Evolutionary conservation across 53 echinoderm and acorn worm genomes (phyloP).

Genomic region (Holothuria leucospilota): DNA sequence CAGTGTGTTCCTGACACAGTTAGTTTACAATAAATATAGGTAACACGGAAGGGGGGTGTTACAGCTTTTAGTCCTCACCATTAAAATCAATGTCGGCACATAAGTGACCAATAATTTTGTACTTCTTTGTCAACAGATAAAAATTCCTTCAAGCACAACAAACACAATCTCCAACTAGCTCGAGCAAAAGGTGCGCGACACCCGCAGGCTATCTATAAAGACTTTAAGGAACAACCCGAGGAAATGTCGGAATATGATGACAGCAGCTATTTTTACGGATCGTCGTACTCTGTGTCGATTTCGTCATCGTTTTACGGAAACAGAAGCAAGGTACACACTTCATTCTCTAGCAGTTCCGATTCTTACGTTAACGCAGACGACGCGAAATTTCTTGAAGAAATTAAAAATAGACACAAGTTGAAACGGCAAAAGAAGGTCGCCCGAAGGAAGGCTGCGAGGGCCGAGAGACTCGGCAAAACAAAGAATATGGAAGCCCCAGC

Average conservation of each 20-base stretch:
- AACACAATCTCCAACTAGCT: conserved; percentile 20
- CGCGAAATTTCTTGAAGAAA: not conserved
- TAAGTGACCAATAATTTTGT: not conserved
- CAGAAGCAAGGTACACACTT: conserved; percentile 4
- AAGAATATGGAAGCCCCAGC: conserved; percentile 13
- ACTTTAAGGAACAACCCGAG: conserved; percentile 30
- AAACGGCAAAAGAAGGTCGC: conserved; percentile 29
- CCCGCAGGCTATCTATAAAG: conserved; percentile 39
- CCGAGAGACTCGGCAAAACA: conserved; percentile 12
- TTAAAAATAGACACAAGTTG: not conserved
- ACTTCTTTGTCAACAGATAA: conserved; percentile 15
- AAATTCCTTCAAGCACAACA: conserved; percentile 16
- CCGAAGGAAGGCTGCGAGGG: conserved; percentile 22
- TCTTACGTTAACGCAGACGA: not conserved
- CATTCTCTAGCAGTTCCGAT: conserved; percentile 35
- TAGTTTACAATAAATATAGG: too few relatives aligned
- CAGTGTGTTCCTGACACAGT: too few relatives aligned
- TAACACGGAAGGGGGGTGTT: too few relatives aligned
- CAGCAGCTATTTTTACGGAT: conserved; percentile 48
- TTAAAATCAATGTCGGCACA: not conserved
- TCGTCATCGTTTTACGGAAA: conserved; percentile 44
- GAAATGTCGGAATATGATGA: conserved; percentile 4
- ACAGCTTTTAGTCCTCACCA: not conserved
- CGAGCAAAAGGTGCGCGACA: not conserved
- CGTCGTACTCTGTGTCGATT: conserved; percentile 27